These are phyloP conservation scores for Hylomyscus alleni DNA, from an alignment of 2,797 vertebrate species.

Conservation along the genomic window DNA sequence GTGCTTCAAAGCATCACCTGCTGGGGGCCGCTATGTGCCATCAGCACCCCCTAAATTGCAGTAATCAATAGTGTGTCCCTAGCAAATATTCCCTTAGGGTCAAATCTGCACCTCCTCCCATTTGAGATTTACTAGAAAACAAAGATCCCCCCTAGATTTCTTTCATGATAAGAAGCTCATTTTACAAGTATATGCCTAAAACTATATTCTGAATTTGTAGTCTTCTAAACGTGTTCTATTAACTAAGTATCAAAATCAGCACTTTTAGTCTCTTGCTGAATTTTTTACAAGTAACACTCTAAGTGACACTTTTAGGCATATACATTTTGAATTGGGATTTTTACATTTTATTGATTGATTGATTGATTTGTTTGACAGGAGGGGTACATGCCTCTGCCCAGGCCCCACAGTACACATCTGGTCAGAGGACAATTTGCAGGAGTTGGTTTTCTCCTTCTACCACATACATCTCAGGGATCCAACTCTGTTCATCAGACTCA, in stretches of 20 bases:
- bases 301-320: background rate
- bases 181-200: background rate
- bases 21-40: background rate
- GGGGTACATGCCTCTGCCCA: too few species aligned
- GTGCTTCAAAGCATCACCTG: background rate
- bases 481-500: background rate
- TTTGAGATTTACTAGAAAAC: background rate
- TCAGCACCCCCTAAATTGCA: background rate
- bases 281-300: background rate
- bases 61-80: background rate
- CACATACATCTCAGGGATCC: background rate
- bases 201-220: background rate
- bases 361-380: background rate
- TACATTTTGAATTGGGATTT: background rate
- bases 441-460: background rate
- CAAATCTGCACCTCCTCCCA: background rate
- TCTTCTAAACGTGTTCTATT: slow-evolving; percentile 1
- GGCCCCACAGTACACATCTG: background rate
- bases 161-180: background rate
- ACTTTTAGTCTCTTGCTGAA: background rate
- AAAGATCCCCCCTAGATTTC: background rate
- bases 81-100: background rate
- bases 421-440: background rate
- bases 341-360: background rate
- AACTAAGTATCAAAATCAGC: background rate